Base-by-base conservation (phyloP, 2,888 invertebrate species). In the Axea sp. region DNA sequence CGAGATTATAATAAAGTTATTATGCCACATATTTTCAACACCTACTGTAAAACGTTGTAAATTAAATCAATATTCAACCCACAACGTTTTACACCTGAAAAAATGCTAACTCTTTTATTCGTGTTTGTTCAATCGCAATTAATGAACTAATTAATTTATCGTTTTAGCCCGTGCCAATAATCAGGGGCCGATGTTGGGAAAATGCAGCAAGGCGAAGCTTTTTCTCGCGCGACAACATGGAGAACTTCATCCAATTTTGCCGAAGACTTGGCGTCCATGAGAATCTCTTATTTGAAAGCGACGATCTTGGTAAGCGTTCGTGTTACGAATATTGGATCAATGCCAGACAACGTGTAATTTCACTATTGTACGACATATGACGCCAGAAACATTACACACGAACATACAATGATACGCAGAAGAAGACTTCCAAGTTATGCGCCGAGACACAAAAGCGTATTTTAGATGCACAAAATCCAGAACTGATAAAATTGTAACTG, bases 221-320 rank as follows among this genome's bases (percentile, higher is more conserved):
- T 90, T 96, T 95, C 88, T 95, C 96, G 0, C 86, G 96, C 33
- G 96, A 96, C 88, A 96, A 96, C 88, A 93, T 95, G 80, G 95
- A 95, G 83, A 95, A 95, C 88, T 96, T 96, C 88, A 92, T 96
- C 79, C 92, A 93, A 73, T 96, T 96, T 90, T 95, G 95, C 84
- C 91, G 94, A 60, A 92, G 94, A 49, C 91, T 95, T 51, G 95
- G 95, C 37, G 95, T 96, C 24, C 95, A 95, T 81, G 94, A 95
- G 86, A 96, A 96, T 87, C 90, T 95, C 60, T 90, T 96, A 35
- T 96, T 96, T 86, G 96, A 96, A 89, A 95, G 95, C 81, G 96
- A 96, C 84, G 95, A 95, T 86, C 90, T 96, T 78, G 95, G 95
- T 95, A 88, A 87, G 88, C 80, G 35, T 45, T 39, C 37, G 26